phyloP scores from a whole-genome alignment of 2,113 vertebrate species.

The Morone chrysops region DNA sequence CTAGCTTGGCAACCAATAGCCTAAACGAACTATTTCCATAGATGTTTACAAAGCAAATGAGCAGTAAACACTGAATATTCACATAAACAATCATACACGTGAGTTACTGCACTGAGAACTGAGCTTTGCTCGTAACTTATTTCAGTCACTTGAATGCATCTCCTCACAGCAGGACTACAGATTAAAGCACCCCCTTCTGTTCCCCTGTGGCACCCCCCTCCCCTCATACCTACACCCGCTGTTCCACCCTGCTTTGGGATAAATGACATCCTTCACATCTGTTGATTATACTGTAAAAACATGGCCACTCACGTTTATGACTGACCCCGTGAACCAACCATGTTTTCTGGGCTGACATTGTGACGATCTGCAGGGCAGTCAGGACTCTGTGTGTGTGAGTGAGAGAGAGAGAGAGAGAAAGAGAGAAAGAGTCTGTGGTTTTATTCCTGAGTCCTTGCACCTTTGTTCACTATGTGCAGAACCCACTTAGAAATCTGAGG shows the following conservation, averaged over 20 bases:
- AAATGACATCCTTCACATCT: conserved; percentile 64
- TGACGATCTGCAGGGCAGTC: conserved; percentile 50
- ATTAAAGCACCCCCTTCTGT: conserved; percentile 7
- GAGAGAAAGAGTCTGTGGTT: conserved; percentile 6
- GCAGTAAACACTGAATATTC: conserved; percentile 27
- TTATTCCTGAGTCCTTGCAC: conserved; percentile 35
- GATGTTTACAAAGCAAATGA: conserved; percentile 43
- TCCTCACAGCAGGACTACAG: conserved; percentile 32
- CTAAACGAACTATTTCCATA: conserved; percentile 42
- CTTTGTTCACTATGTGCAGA: conserved; percentile 49
- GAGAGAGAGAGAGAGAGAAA: neutral
- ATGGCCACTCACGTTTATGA: conserved; percentile 73
- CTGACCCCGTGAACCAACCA: conserved; percentile 62
- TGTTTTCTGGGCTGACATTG: conserved; percentile 40
- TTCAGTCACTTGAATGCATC: conserved; percentile 26
- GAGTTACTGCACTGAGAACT: conserved; percentile 14
- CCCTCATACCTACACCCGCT: conserved; percentile 22
- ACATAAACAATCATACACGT: conserved; percentile 32
- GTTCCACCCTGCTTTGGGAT: conserved; percentile 38
- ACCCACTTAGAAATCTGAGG: conserved; percentile 71
- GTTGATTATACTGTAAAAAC: conserved; percentile 79
- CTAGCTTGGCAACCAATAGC: conserved; percentile 23
- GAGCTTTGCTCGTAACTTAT: conserved; percentile 19
- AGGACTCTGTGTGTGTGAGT: neutral
- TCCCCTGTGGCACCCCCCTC: neutral